These are phyloP conservation scores for Lordiphosa stackelbergi DNA, from an alignment of 1,140 invertebrate genomes.

Conservation along the genomic window DNA sequence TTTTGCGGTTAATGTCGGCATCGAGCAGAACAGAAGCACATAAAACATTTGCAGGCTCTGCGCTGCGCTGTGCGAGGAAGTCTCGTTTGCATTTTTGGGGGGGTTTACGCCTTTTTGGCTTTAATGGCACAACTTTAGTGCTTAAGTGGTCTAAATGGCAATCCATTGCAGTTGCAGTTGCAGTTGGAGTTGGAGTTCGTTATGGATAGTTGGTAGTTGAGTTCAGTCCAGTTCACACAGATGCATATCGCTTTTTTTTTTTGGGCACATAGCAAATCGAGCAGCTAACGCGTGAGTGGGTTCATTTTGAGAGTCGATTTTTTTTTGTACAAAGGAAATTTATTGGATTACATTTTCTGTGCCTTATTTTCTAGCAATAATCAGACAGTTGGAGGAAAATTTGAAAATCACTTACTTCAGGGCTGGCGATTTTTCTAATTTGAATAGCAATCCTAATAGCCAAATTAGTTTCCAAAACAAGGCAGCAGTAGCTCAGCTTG, in stretches of 20 bases:
- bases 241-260: conserved; percentile 44
- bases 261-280: conserved; percentile 2
- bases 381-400: too few relatives aligned
- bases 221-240: conserved; percentile 31
- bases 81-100: conserved; percentile 21
- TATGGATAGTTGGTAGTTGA: conserved; percentile 15
- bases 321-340: not conserved
- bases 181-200: conserved; percentile 29
- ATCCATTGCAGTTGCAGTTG: conserved; percentile 35
- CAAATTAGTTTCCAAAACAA: too few relatives aligned
- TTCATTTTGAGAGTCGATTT: not conserved
- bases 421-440: too few relatives aligned
- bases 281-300: too few relatives aligned
- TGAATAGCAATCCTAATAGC: too few relatives aligned
- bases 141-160: conserved; percentile 73
- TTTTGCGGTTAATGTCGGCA: conserved; percentile 20
- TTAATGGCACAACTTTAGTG: conserved; percentile 69
- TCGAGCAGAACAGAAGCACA: conserved; percentile 35
- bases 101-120: conserved; percentile 65
- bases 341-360: too few relatives aligned
- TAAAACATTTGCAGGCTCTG: conserved; percentile 63
- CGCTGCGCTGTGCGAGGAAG: conserved; percentile 9
- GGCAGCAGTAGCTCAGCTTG: too few relatives aligned
- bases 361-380: too few relatives aligned
- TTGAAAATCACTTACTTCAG: too few relatives aligned